phyloP scores from a whole-genome alignment of 2,797 vertebrate species.

The Hypotaenidia philippensis region DNA sequence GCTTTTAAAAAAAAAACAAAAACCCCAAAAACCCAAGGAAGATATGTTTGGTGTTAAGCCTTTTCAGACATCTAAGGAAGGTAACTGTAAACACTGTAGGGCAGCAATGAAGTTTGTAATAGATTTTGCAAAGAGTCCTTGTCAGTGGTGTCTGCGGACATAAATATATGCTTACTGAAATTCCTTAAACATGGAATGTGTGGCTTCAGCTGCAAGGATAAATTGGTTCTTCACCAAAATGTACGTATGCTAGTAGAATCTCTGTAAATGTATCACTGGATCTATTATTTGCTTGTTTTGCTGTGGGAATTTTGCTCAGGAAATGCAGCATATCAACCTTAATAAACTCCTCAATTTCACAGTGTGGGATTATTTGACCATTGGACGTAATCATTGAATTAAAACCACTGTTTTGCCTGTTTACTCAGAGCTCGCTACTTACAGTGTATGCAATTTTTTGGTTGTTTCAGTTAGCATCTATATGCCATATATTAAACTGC shows the following conservation, averaged over 20 bases:
- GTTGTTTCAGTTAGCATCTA: background rate
- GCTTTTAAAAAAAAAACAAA: too few relatives aligned
- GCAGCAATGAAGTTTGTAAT: conserved; percentile 39
- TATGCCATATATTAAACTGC: background rate
- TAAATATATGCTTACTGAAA: background rate
- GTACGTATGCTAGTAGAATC: background rate
- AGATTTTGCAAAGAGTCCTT: conserved; percentile 1
- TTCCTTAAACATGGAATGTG: background rate
- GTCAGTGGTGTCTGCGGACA: background rate
- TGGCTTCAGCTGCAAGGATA: background rate
- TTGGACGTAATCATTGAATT: conserved; percentile 22
- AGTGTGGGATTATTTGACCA: conserved; percentile 14
- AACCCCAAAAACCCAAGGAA: background rate
- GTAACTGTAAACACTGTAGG: background rate
- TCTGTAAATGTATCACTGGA: background rate
- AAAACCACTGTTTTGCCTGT: conserved; percentile 5
- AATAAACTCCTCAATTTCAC: conserved; percentile 31
- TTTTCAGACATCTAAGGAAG: conserved; percentile 12
- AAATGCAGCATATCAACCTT: conserved; percentile 11
- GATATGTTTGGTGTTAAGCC: background rate
- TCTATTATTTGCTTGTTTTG: conserved; percentile 11
- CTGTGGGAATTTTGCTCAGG: background rate
- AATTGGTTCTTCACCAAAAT: background rate
- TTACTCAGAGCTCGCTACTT: background rate
- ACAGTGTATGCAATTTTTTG: background rate